phyloP scores from a whole-genome alignment of 2,888 invertebrate species.

The Thecophora atra region DNA sequence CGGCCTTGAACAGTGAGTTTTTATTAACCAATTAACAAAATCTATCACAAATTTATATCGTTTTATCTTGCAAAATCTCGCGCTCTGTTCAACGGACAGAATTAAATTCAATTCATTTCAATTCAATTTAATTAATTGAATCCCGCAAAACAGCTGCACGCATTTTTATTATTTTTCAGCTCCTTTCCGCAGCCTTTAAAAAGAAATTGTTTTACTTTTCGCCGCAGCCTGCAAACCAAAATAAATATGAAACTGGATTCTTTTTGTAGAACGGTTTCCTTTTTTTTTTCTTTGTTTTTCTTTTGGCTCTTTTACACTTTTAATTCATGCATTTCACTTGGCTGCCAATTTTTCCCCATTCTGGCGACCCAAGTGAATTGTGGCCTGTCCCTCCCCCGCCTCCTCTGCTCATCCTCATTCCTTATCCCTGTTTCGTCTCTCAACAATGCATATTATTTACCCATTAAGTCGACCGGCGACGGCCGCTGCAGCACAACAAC shows the following conservation, averaged over 20 bases:
- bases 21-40: neutral
- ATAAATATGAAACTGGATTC: neutral
- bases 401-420: conserved; percentile 4
- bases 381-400: neutral
- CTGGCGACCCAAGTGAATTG: neutral
- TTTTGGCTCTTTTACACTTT: neutral
- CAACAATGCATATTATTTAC: conserved; percentile 36
- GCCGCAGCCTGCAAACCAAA: conserved; percentile 1
- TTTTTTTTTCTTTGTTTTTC: too few species aligned
- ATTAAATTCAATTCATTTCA: too few species aligned
- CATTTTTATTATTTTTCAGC: neutral
- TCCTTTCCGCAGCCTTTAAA: neutral
- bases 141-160: neutral
- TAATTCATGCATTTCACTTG: neutral
- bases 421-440: neutral
- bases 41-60: too few species aligned
- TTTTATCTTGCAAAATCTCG: neutral
- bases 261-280: too few species aligned
- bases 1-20: conserved; percentile 61
- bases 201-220: neutral
- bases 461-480: conserved; percentile 30
- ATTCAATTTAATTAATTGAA: conserved; percentile 7
- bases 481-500: conserved; percentile 20
- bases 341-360: conserved; percentile 5
- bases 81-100: neutral